Base-by-base conservation (phyloP, 2,888 invertebrate species). In the Pyralis farinalis region DNA sequence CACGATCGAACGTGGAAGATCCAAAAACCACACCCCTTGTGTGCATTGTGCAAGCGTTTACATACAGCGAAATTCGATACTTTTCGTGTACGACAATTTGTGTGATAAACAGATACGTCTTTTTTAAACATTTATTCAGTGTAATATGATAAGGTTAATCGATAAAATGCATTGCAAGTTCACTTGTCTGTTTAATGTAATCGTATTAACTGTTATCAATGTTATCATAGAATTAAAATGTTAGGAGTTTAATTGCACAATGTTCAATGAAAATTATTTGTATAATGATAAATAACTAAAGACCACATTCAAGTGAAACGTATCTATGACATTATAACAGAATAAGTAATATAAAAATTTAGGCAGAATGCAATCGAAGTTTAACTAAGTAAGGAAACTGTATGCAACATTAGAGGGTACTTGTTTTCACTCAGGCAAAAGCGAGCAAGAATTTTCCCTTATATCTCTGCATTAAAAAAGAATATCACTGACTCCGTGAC, bases 121-220 rank as follows among this genome's bases (percentile, higher is more conserved):
- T 71, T 69, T 32, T 43, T 48, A 56, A n/a, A 57, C 44, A 59
- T 45, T 53, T n/a, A 55, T 64, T 57, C 52, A 46, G 44, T 56
- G 52, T 52, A 55, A 47, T 58, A 58, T 57, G 60, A 51, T 73
- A 71, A 70, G 68, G 59, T 71, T 68, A 62, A 64, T 63, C 64
- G 49, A 59, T 55, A 63, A 66, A 64, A 67, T 58, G 71, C 73
- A 71, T 78, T 68, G 71, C 71, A 77, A 74, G 69, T 75, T 82
- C 73, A 80, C 71, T 55, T 66, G 66, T 81, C 66, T 74, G 71
- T 77, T 63, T 69, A 65, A 65, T 77, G 71, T 83, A 78, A 74
- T 76, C 71, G 65, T 78, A 73, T 71, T 73, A 75, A 75, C 71
- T 78, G 75, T 80, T 79, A 75, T 70, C 70, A 75, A 71, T 78